Conservation (phyloP, 1,140 invertebrate genomes). For the Pantala flavescens region DNA sequence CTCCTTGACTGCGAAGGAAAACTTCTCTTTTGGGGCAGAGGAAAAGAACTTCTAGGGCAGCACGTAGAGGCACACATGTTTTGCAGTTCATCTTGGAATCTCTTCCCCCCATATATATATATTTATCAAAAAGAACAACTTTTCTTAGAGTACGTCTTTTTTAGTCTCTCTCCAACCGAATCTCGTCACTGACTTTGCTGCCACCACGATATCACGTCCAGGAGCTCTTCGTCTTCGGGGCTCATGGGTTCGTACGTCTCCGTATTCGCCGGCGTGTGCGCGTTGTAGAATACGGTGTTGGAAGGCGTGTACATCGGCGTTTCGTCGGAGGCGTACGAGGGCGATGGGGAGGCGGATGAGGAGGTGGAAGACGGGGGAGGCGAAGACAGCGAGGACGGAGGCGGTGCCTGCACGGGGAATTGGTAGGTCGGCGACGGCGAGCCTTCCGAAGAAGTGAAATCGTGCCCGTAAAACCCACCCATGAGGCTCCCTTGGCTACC, state of each 20-base stretch:
- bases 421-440: constrained; percentile 31
- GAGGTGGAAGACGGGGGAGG: constrained; percentile 47
- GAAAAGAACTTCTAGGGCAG: too few species aligned
- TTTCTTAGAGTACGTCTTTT: too few species aligned
- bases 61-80: too few species aligned
- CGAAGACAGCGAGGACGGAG: constrained; percentile 36
- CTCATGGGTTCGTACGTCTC: constrained; percentile 72
- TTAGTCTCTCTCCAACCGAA: too few species aligned
- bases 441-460: constrained; percentile 28
- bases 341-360: constrained; percentile 63
- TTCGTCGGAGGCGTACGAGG: constrained; percentile 65
- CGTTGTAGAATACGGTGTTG: constrained; percentile 21
- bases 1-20: not conserved
- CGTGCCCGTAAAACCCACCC: constrained; percentile 24
- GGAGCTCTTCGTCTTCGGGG: constrained; percentile 79
- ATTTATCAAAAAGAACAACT: too few species aligned
- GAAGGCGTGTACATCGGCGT: constrained; percentile 45
- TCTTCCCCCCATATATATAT: too few species aligned
- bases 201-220: constrained; percentile 83
- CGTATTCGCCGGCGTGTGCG: constrained; percentile 44
- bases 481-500: constrained; percentile 22
- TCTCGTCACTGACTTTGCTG: constrained; percentile 45
- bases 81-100: too few species aligned
- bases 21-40: too few species aligned
- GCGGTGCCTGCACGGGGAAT: constrained; percentile 24